phyloP scores from a whole-genome alignment of 2,797 vertebrate species.

The Lophotriccus pileatus region DNA sequence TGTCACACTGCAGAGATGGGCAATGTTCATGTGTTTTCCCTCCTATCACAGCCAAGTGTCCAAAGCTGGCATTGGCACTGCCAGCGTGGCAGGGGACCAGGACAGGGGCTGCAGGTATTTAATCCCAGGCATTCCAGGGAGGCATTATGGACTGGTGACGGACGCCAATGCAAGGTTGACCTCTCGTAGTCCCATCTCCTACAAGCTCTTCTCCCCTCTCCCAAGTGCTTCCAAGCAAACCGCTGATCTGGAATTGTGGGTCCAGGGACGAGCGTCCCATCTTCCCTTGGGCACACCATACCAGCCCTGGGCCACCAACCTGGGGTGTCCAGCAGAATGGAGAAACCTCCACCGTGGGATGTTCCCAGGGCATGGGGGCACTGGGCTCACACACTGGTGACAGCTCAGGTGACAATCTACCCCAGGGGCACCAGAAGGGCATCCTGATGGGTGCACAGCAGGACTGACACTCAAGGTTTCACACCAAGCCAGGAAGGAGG shows the following conservation, averaged over 20 bases:
- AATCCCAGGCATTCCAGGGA: not conserved
- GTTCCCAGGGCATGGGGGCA: not conserved
- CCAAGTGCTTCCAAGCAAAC: not conserved
- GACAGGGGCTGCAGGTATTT: not conserved
- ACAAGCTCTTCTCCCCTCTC: not conserved
- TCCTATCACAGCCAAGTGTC: not conserved
- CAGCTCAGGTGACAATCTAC: not conserved
- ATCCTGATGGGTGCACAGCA: accelerated
- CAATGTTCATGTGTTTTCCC: not conserved
- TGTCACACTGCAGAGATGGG: not conserved
- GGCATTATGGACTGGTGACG: not conserved
- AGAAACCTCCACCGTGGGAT: not conserved
- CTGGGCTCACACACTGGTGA: not conserved
- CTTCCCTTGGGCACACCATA: not conserved
- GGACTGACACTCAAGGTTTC: not conserved
- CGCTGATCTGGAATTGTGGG: not conserved
- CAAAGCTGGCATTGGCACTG: accelerated
- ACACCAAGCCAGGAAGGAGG: not conserved
- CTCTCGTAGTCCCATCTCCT: not conserved
- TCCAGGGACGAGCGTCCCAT: accelerated
- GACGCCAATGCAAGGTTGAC: not conserved
- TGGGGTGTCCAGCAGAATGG: accelerated
- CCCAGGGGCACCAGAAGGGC: not conserved
- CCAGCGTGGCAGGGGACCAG: accelerated
- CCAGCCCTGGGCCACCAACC: accelerated